Conservation (phyloP, 2,113 vertebrate species). For the Laticauda colubrina region DNA sequence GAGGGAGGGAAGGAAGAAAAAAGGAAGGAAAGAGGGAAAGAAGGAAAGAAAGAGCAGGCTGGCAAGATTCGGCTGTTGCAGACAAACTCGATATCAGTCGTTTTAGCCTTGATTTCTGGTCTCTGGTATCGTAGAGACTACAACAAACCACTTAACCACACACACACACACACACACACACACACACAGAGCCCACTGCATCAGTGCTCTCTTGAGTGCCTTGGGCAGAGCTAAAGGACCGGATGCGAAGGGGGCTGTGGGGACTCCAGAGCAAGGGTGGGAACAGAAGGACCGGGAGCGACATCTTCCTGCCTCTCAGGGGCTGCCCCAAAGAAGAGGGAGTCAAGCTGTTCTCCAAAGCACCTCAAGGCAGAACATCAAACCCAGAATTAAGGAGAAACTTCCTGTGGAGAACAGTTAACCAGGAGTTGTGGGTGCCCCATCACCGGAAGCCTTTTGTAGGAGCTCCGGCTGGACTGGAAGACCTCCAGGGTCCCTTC, state of each 20-base stretch:
- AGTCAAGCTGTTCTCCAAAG: neutral
- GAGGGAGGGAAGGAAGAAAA: too few relatives aligned
- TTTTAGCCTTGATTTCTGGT: neutral
- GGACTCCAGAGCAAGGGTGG: neutral
- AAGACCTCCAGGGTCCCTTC: too few relatives aligned
- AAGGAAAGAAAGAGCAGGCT: neutral
- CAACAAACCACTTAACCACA: neutral
- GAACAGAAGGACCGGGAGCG: too few relatives aligned
- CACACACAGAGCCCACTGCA: neutral
- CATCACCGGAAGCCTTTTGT: too few relatives aligned
- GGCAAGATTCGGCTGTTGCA: neutral
- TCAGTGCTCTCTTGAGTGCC: neutral
- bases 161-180: neutral
- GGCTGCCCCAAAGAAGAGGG: neutral
- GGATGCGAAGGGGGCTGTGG: neutral
- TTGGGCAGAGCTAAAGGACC: neutral
- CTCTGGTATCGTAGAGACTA: neutral
- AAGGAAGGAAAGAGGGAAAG: too few relatives aligned
- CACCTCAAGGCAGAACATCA: accelerated
- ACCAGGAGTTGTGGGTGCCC: too few relatives aligned
- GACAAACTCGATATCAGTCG: neutral
- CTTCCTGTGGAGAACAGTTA: too few relatives aligned
- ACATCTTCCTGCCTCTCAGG: neutral
- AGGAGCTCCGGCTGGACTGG: too few relatives aligned
- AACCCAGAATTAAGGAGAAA: neutral